Base-by-base conservation (phyloP, 2,797 vertebrate genomes). In the Rhinogobio ventralis region DNA sequence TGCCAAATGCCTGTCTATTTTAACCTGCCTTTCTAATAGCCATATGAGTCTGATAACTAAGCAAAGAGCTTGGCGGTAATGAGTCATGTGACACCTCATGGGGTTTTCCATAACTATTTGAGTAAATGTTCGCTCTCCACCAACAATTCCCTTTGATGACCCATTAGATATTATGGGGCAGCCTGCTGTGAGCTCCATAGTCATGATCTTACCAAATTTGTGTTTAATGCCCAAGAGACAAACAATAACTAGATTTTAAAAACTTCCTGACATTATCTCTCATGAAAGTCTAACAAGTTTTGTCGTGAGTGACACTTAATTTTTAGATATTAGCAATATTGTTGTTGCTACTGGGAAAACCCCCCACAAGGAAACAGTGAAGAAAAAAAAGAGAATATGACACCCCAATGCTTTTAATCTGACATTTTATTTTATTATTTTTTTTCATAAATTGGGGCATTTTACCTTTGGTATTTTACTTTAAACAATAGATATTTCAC, bases 101-200 rank as follows among this genome's bases (percentile, higher is more conserved):
- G 93, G 93, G 94, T 95, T 95, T 95, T 93, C 95, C 92, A 93
- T 94, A 95, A 95, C 94, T 94, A 95, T 94, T 94, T 93, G 91
- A 94, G 94, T 94, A 94, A 95, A 94, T 95, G 94, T 93, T 94
- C 94, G 93, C 93, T 93, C 94, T 95, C 92, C 93, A 94, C 93
- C 94, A 93, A 92, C 93, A 94, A 95, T 96, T 95, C 93, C 92
- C 93, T 95, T 95, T 96, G 94, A 96, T 95, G 95, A 96, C 94
- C 94, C 95, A 95, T 96, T 96, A 96, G 95, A 96, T 95, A 94
- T 95, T 96, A 96, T 94, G 94, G 94, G 93, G 94, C 93, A 93
- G 91, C 94, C 94, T 94, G 89, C 94, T 95, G 94, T 89, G 94
- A 92, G 92, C 92, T 84, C 92, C 91, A 92, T 94, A 92, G 92